These are phyloP conservation scores for Alauda arvensis DNA, from an alignment of 2,797 vertebrate genomes.

Conservation along the genomic window DNA sequence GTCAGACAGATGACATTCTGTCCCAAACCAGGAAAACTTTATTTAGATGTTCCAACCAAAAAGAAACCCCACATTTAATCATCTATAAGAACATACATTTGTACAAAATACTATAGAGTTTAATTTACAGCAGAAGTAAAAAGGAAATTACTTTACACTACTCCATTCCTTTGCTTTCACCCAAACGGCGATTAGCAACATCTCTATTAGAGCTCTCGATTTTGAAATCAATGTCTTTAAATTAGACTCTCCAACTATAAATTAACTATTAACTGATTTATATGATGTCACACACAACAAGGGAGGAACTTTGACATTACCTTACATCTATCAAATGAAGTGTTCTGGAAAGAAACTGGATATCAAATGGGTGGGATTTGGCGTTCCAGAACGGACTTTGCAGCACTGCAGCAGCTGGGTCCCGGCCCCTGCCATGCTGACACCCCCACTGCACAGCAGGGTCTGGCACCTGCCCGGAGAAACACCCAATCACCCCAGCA, in stretches of 20 bases:
- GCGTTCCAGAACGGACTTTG: background rate
- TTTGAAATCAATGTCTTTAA: background rate
- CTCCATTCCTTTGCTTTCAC: background rate
- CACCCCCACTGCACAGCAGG: background rate
- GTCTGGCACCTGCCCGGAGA: background rate
- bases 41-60: background rate
- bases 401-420: background rate
- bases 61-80: background rate
- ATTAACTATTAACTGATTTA: background rate
- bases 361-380: accelerated
- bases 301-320: accelerated
- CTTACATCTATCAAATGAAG: background rate
- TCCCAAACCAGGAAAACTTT: background rate
- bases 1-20: background rate
- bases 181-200: background rate
- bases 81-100: background rate
- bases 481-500: background rate
- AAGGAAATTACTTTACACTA: background rate
- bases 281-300: background rate
- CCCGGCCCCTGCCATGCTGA: accelerated
- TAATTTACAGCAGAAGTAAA: background rate
- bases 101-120: background rate
- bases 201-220: background rate
- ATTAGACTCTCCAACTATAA: background rate
- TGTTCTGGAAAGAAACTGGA: background rate